Evolutionary conservation across 2,888 invertebrate genomes (phyloP).

Genomic region (Hirtodrosophila cameraria): DNA sequence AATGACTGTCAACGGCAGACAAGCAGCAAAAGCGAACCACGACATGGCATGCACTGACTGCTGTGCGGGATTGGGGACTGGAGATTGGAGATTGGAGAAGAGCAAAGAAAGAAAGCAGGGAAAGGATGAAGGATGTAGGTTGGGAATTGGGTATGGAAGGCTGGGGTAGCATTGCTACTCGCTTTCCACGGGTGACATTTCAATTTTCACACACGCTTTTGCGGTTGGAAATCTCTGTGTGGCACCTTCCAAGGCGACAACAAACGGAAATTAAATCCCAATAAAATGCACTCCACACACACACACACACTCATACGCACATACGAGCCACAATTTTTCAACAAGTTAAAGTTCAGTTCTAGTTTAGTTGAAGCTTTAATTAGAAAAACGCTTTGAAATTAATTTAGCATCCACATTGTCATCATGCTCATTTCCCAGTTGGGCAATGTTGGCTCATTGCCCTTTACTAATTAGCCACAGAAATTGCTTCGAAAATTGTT

Average conservation of each 20-base stretch:
- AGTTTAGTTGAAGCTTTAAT: conserved; percentile 35
- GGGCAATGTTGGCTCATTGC: conserved; percentile 19
- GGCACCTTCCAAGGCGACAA: conserved; percentile 42
- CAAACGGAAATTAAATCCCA: conserved; percentile 71
- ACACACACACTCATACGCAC: background rate
- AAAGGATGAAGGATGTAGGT: too few species aligned
- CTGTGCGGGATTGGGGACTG: conserved; percentile 16
- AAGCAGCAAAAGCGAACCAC: conserved; percentile 63
- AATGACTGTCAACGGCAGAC: conserved; percentile 73
- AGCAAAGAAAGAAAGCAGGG: background rate
- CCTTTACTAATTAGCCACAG: conserved; percentile 49
- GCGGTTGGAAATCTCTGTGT: conserved; percentile 39
- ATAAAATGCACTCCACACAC: conserved; percentile 48
- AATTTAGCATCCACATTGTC: conserved; percentile 34
- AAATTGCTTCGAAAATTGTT: conserved; percentile 36
- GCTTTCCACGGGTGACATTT: conserved; percentile 53
- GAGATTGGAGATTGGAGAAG: background rate
- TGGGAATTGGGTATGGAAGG: background rate
- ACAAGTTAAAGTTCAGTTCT: too few species aligned
- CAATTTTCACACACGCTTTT: conserved; percentile 63
- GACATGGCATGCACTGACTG: conserved; percentile 45
- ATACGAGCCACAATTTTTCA: background rate
- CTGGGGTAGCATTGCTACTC: background rate
- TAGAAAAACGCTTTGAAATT: conserved; percentile 42
- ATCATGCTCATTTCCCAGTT: conserved; percentile 19